Base-by-base conservation (phyloP, 2,113 vertebrate genomes). In the Heterotilapia buettikoferi region DNA sequence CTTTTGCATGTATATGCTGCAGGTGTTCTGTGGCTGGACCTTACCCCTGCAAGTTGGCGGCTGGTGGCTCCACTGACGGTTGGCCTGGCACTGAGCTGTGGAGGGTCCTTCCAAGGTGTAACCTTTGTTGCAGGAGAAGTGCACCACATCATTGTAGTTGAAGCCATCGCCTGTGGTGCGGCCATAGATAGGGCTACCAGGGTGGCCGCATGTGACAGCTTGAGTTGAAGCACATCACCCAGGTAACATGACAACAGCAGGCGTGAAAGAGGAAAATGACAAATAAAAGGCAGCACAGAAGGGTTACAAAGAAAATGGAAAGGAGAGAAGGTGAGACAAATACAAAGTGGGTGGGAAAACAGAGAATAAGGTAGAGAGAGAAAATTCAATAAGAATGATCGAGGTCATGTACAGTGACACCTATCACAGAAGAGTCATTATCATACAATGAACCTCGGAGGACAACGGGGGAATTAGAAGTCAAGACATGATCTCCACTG, bases 161-260 rank as follows among this genome's bases (percentile, higher is more conserved):
- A 98, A 99, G 90, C 98, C 98, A 2, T 97, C 98, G 83, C 98
- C 98, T 86, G 96, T 97, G 84, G 98, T 98, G 91, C 98, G 97
- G 81, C 98, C 98, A 84, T 99, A 99, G 94, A 99, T 99, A 13
- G 98, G 98, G 88, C 98, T 99, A 3, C 98, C 98, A 6, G 98
- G 98, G 88, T 99, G 98, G 86, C 98, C 98, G 59, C 98, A 99
- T 83, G 98, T 99, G 95, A 99, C 94, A 1, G 98, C 98, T 99
- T 90, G 21, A 61, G 84, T 76, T 66, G n/a, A 86, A 33, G 73
- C 12, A 19, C 18, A 84, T 33, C 80, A 66, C 14, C 71, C 81
- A 59, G 56, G 61, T 47, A 68, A 76, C 2, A 6, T 12, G 40
- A 78, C 38, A 26, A 68, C 50, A 66, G 40, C 9, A n/a, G 16